These are phyloP conservation scores for Heliconius eleuchia DNA, from an alignment of 1,140 invertebrate species.

Conservation along the genomic window DNA sequence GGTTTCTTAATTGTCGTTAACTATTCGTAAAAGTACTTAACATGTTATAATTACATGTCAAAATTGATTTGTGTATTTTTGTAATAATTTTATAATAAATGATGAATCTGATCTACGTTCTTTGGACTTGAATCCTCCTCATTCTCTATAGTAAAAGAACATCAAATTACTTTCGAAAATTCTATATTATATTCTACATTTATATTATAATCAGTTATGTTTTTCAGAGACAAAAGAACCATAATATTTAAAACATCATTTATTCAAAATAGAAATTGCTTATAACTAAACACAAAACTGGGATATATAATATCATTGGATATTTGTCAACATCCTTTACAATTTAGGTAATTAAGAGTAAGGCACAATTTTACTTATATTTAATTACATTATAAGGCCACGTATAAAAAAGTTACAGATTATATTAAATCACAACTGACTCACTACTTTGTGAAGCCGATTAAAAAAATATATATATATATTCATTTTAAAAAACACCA, in stretches of 20 bases:
- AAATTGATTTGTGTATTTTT: too few species aligned
- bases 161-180: too few species aligned
- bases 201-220: too few species aligned
- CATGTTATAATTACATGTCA: not conserved
- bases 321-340: slow-evolving; percentile 20
- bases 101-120: too few species aligned
- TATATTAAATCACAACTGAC: not conserved
- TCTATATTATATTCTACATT: too few species aligned
- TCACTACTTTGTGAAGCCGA: not conserved
- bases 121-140: too few species aligned
- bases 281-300: slow-evolving; percentile 10
- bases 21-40: not conserved
- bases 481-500: not conserved
- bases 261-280: slow-evolving; percentile 18
- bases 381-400: slow-evolving; percentile 7
- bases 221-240: not conserved
- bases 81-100: too few species aligned
- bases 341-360: not conserved
- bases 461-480: not conserved
- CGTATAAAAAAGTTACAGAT: not conserved
- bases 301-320: slow-evolving; percentile 14
- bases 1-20: not conserved
- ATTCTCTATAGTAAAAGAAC: too few species aligned
- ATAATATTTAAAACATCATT: slow-evolving; percentile 16
- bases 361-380: slow-evolving; percentile 10